These are phyloP conservation scores for Gari tellinella DNA, from an alignment of 2,888 invertebrate species.

Conservation along the genomic window DNA sequence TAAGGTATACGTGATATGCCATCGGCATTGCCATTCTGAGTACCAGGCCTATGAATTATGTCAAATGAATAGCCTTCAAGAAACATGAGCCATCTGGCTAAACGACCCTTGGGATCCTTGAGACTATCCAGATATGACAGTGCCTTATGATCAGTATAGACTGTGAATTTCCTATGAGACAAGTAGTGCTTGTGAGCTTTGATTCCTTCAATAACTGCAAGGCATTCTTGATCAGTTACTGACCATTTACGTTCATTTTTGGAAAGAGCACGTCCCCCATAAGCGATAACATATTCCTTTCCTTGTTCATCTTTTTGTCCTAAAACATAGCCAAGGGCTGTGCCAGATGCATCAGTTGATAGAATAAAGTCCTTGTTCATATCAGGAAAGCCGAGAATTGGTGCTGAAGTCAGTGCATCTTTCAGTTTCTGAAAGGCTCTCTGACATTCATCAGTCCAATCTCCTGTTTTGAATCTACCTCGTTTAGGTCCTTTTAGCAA, in stretches of 20 bases:
- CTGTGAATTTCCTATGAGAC: conserved; percentile 35
- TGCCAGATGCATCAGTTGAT: conserved; percentile 53
- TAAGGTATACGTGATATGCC: conserved; percentile 36
- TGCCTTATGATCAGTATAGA: conserved; percentile 59
- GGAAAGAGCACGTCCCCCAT: conserved; percentile 52
- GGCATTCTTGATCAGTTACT: conserved; percentile 45
- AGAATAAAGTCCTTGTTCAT: conserved; percentile 47
- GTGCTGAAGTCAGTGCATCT: conserved; percentile 49
- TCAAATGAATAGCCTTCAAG: conserved; percentile 35
- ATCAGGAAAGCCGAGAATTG: conserved; percentile 61
- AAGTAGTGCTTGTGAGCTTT: conserved; percentile 51
- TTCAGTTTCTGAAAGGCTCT: conserved; percentile 78
- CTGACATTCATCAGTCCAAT: conserved; percentile 75
- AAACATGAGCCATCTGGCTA: conserved; percentile 44
- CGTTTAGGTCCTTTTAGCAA: conserved; percentile 70
- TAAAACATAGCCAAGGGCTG: conserved; percentile 57
- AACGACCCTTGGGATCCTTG: conserved; percentile 38
- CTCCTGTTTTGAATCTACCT: conserved; percentile 59
- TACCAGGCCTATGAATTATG: conserved; percentile 38
- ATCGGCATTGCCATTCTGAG: conserved; percentile 42
- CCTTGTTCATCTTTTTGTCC: conserved; percentile 50
- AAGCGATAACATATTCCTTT: conserved; percentile 53
- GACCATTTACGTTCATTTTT: conserved; percentile 45
- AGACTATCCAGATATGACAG: conserved; percentile 42
- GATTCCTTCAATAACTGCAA: conserved; percentile 43